Evolutionary conservation across 2,888 invertebrate species (phyloP), one percentile per base, ranked within the genome.

Genomic region (Heliconius ismenius): DNA sequence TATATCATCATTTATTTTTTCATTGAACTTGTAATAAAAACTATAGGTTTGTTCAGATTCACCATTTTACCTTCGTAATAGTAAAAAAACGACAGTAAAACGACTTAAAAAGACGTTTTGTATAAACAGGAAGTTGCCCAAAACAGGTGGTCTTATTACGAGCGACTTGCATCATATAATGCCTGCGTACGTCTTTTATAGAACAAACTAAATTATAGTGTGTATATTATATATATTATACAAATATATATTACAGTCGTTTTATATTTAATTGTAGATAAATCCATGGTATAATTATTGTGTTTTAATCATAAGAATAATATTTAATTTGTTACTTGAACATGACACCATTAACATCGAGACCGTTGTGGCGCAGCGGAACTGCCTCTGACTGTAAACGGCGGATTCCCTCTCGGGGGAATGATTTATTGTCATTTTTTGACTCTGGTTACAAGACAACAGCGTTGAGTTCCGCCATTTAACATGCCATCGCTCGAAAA

Each of bases 111-210:
- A 73, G 73, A 43, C 39, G 43, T 62, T 73, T 73, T 73, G 43
- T 73, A 73, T 73, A 73, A 73, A 73, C 73, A 73, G 73, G 73
- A 73, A 73, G 28, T 43, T 43, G 73, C 73, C 73, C 62, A 73
- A 73, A 73, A 73, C 73, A 73, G 73, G 73, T 73, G 73, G 26
- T 73, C 39, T 43, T 73, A 73, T 73, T 73, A 73, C 63, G 58
- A 58, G 32, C 70, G 70, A 70, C 70, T 70, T 70, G 70, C 32
- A 70, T 58, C 58, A 32, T 36, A 54, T 58, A 70, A 70, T 70
- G 39, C 39, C 67, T 43, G 67, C 24, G 24, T 39, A 67, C 67
- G 39, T 24, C 24, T 24, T 9, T 24, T 15, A 67, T 24, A 43
- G 24, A 67, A 9, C 15, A 24, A 7, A 36, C 36, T 21, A 65